Evolutionary conservation across 2,888 invertebrate genomes (phyloP).

Genomic region (Vanessa cardui): DNA sequence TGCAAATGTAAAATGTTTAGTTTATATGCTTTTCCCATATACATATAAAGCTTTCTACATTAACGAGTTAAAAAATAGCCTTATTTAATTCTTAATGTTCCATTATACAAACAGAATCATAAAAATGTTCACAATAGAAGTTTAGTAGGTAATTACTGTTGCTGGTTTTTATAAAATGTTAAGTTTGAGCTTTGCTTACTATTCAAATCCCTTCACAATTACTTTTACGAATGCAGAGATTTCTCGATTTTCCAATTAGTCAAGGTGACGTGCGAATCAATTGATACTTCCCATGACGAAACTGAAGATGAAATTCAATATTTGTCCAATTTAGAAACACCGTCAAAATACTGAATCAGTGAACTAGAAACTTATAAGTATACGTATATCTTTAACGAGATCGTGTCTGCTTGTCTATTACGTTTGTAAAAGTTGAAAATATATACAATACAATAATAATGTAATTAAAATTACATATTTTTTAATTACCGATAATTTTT

Average conservation of each 20-base stretch:
- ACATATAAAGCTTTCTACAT: too few species aligned
- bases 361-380: background rate
- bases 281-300: slow-evolving; percentile 34
- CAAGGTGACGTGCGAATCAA: slow-evolving; percentile 31
- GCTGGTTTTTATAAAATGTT: slow-evolving; percentile 14
- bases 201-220: slow-evolving; percentile 26
- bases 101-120: background rate
- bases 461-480: too few species aligned
- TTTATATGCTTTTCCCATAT: too few species aligned
- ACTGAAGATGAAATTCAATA: slow-evolving; percentile 27
- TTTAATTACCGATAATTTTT: too few species aligned
- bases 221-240: slow-evolving; percentile 18
- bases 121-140: background rate
- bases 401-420: too few species aligned
- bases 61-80: too few species aligned
- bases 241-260: slow-evolving; percentile 28
- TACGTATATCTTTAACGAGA: background rate
- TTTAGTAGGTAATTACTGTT: slow-evolving; percentile 7
- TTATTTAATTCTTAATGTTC: background rate
- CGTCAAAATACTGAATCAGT: slow-evolving; percentile 9
- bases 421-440: too few species aligned
- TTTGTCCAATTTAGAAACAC: slow-evolving; percentile 21
- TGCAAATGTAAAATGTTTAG: too few species aligned
- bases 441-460: too few species aligned
- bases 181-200: slow-evolving; percentile 21